Evolutionary conservation across 2,113 vertebrate species (phyloP), one percentile per base, ranked within the genome.

Genomic region (Ondatra zibethicus): DNA sequence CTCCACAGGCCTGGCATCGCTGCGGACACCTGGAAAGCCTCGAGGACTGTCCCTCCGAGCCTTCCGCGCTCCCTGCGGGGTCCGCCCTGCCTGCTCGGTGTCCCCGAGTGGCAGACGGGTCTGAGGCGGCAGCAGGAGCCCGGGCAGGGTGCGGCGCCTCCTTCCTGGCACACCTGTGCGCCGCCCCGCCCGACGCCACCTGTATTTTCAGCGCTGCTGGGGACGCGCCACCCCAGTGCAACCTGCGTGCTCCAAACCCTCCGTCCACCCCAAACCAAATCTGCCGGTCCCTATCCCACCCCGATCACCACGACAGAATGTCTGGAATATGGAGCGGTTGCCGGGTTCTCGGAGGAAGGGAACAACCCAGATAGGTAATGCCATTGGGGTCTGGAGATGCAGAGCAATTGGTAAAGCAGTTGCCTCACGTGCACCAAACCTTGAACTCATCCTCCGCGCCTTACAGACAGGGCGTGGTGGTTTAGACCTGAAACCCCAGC

Each of bases 1-100:
- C 70, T 97, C 98, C 98, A 98, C 4, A 98, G 91, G 0, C 68
- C 3, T 23, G 36, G 8, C 98, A 98, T 99, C 33, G 16, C 70
- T 21, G 1, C 68, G 3, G 16, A 92, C 75, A 13, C 82, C 27
- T 10, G 63, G 0, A 66, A 52, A 70, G 19, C 65, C 14, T 1
- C 16, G 4, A 29, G 50, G 68, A 39, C 68, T 0, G 29, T 66
- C 42, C 65, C 68, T 45, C 19, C 8, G 17, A 27, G 78, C 17
- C 6, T 36, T n/a, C 76, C 31, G 9, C 76, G 1, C 63, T 36
- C 10, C 27, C 66, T 50, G 86, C 36, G 7, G 50, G 47, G 36
- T 55, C 85, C 14, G 7, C 14, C 52, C 70, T 0, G 45, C 36
- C 73, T 0, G 1, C 70, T 29, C 3, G 5, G 39, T 33, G 45